phyloP scores from a whole-genome alignment of 2,888 invertebrate genomes.

The Apodemia zela region DNA sequence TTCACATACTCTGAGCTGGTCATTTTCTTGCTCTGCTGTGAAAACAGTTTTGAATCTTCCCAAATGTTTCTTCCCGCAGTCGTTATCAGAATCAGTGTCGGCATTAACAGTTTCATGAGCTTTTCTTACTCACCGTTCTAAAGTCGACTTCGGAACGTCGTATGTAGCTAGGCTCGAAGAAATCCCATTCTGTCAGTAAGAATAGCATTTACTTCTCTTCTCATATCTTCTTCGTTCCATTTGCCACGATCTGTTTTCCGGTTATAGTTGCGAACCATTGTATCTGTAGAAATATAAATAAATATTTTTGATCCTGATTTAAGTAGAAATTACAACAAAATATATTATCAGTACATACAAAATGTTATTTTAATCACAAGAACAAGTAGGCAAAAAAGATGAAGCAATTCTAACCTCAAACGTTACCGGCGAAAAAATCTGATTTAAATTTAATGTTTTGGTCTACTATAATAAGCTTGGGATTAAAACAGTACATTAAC shows the following conservation, averaged over 20 bases:
- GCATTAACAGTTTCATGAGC: too few species aligned
- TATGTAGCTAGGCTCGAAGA: background rate
- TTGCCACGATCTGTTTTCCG: background rate
- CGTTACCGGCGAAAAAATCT: background rate
- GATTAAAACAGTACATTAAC: background rate
- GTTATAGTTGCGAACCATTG: background rate
- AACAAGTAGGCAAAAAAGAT: background rate
- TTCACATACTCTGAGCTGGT: background rate
- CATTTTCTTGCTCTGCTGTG: background rate
- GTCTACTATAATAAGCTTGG: background rate
- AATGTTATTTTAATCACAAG: too few species aligned
- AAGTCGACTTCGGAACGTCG: too few species aligned
- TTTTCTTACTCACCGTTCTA: too few species aligned
- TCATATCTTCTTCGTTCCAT: background rate
- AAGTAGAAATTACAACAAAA: too few species aligned
- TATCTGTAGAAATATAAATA: background rate
- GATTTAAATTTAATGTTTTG: background rate
- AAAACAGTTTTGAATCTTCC: background rate
- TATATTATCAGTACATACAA: too few species aligned
- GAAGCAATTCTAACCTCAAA: constrained; percentile 1
- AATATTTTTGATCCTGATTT: too few species aligned
- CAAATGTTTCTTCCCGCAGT: too few species aligned
- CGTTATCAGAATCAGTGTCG: too few species aligned
- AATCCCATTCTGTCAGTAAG: background rate
- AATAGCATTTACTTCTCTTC: background rate